These are phyloP conservation scores for Nyctibius bracteatus DNA, from an alignment of 2,113 vertebrate species.

Conservation along the genomic window DNA sequence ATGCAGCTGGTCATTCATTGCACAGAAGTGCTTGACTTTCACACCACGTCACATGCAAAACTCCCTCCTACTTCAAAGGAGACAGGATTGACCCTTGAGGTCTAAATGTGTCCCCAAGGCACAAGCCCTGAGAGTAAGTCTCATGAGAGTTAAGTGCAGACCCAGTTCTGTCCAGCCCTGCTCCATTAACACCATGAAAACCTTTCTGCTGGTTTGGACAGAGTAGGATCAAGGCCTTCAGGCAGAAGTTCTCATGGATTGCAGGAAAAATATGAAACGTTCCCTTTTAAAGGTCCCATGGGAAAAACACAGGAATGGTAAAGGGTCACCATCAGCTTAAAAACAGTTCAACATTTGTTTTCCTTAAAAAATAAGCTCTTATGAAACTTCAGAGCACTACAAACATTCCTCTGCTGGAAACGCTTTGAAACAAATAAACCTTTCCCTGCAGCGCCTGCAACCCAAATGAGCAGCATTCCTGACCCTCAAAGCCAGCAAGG, in stretches of 20 bases:
- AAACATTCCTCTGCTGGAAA: constrained; percentile 42
- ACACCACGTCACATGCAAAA: not conserved
- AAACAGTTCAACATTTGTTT: constrained; percentile 50
- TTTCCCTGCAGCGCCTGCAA: not conserved
- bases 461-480: not conserved
- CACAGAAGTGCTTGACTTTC: not conserved
- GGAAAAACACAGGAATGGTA: constrained; percentile 24
- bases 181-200: constrained; percentile 18
- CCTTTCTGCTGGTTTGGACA: not conserved
- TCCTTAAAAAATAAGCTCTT: constrained; percentile 50
- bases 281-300: constrained; percentile 13
- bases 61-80: constrained; percentile 30
- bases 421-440: constrained; percentile 42
- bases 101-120: constrained; percentile 8
- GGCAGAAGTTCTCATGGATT: constrained; percentile 2
- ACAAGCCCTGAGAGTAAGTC: not conserved
- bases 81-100: not conserved
- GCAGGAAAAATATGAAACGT: constrained; percentile 13
- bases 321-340: constrained; percentile 26
- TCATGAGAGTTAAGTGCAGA: not conserved
- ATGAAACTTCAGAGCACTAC: constrained; percentile 29
- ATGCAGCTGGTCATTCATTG: not conserved
- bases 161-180: not conserved
- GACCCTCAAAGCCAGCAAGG: not conserved
- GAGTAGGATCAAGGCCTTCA: not conserved